Evolutionary conservation across 2,797 vertebrate genomes (phyloP), one percentile per base, ranked within the genome.

Genomic region (Carduelis carduelis): DNA sequence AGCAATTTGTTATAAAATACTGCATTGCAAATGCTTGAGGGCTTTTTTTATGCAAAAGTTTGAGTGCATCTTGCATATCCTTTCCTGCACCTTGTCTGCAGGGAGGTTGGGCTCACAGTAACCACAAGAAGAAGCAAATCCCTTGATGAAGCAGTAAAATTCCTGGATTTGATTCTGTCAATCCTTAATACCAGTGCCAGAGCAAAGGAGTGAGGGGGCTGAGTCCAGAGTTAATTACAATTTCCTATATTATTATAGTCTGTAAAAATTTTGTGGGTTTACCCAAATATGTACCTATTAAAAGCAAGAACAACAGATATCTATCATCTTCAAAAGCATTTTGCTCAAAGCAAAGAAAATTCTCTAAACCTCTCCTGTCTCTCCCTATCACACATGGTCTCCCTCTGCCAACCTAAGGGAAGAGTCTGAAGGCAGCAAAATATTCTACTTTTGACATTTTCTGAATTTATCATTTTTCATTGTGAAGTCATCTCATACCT

Each of bases 391-490:
- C 13, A 49, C 41, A 34, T 0, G 1, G n/a, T 60, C 13, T 79
- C 20, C 9, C 11, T 3, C 28, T 89, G 47, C 16, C 85, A 87
- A 85, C 17, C n/a, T 35, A 64, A 80, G 21, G 26, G 70, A 76
- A 49, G n/a, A 65, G 12, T 75, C 23, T 75, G 53, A 85, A 60
- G 61, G 17, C 41, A 89, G 43, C 16, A 71, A 70, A 83, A 61
- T 20, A 27, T 89, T 87, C 56, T 92, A 26, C 21, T 85, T 94
- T 74, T 90, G 60, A 74, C 60, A 68, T 68, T 90, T 89, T 90
- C 81, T 34, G n/a, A 77, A 71, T 60, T 26, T n/a, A 68, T 80
- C 2, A 85, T 93, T 94, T 95, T 96, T 87, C 75, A 75, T 24
- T 20, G 41, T 0, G 2, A 80, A 89, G 56, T 56, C 47, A 44